A percentile compares a stretch with the other conserved stretches of the same genome.
These are phyloP conservation scores for Montipora capitata DNA, from an alignment of 92 coral and sea anemone species.

Conservation along the genomic window DNA sequence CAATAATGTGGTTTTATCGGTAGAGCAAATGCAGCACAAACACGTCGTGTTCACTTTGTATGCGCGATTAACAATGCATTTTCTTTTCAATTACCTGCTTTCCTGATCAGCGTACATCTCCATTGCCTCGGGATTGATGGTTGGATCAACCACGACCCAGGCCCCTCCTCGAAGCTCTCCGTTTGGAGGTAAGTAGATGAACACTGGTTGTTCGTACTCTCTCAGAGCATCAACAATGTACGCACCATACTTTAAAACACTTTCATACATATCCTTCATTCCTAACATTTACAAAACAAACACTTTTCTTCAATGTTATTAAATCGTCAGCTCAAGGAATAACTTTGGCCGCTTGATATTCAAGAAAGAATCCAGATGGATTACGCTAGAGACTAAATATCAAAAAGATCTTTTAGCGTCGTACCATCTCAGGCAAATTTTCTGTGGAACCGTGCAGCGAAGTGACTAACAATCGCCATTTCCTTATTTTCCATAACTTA, in stretches of 20 bases:
- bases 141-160: slow-evolving; percentile 99
- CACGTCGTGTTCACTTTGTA: too few species aligned
- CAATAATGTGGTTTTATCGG: too few species aligned
- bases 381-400: too few species aligned
- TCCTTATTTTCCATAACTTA: too few species aligned
- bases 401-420: too few species aligned
- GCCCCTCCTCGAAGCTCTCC: slow-evolving; percentile 99
- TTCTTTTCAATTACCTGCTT: slow-evolving; percentile 74
- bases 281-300: slow-evolving; percentile 1
- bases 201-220: slow-evolving; percentile 91
- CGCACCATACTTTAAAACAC: slow-evolving; percentile 94
- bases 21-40: too few species aligned
- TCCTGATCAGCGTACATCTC: slow-evolving; percentile 99
- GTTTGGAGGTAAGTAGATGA: slow-evolving; percentile 91
- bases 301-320: neutral
- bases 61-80: too few species aligned
- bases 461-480: too few species aligned
- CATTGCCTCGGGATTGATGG: slow-evolving; percentile 93
- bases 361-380: too few species aligned
- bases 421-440: too few species aligned
- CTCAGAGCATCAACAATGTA: slow-evolving; percentile 96
- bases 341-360: neutral
- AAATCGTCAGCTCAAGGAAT: neutral
- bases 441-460: too few species aligned
- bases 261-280: slow-evolving; percentile 95